Base-by-base conservation (phyloP, 2,888 invertebrate species). In the Mesorhabditis belari region DNA sequence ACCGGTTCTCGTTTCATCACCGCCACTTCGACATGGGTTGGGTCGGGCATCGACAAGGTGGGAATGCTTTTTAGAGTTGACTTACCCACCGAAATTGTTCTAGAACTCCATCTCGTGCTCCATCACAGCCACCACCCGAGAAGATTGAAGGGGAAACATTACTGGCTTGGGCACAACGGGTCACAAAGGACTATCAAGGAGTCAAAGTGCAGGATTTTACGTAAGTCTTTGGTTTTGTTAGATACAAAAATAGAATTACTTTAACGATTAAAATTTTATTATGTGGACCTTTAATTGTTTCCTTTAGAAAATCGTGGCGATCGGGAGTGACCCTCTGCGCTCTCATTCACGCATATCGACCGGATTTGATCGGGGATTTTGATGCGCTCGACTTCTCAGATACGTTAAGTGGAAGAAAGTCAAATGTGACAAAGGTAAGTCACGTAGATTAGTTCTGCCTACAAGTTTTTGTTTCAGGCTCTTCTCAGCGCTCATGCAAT, bases 301-400 rank as follows among this genome's bases (percentile, higher is more conserved):
- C n/a, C 26, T 77, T 56, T 58, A 74, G 77, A 27, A 74, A 69
- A 52, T 73, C 72, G 21, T 79, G 77, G 73, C 64, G 71, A 17
- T 71, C 69, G 28, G 80, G 80, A 1, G 60, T 77, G 23, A 77
- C 74, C 6, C 66, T 80, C n/a, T 77, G 76, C 55, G 78, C 80
- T 5, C 63, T 80, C 26, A 60, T 80, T 12, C 77, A 80, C 62
- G 69, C 73, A 23, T 76, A 76, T 55, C 69, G 70, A 6, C 69
- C 71, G 1, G 70, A 73, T 23, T 57, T 77, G 6, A 70, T 75
- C 52, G 74, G 73, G 5, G 70, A 70, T 28, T 75, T 66, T 53
- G 66, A 65, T 4, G 21, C 55, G 2, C 56, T 77, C 9, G 75
- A 77, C 50, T 69, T 74, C 52, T 73, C 74, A 2, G 69, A 74